These are phyloP conservation scores for Venturia canescens DNA, from an alignment of 1,140 invertebrate species.

Conservation along the genomic window DNA sequence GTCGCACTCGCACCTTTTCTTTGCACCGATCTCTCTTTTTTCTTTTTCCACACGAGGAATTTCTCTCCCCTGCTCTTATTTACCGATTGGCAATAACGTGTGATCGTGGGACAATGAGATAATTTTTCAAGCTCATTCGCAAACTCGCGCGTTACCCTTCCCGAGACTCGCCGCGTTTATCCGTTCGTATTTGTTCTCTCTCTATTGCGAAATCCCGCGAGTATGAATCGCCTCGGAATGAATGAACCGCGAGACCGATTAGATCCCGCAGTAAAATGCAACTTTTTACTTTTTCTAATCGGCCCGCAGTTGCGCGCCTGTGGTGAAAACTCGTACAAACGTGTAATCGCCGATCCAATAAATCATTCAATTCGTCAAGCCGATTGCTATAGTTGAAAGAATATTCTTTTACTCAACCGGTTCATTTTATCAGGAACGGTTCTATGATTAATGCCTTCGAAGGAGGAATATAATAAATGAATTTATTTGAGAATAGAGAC, in stretches of 20 bases:
- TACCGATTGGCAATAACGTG: background rate
- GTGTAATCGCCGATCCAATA: no score
- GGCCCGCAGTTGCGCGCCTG: background rate
- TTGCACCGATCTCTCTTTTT: background rate
- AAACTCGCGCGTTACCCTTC: constrained; percentile 4
- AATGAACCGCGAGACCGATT: background rate
- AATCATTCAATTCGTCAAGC: no score
- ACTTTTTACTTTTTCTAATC: constrained; percentile 3
- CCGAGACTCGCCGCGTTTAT: background rate
- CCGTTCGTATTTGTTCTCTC: background rate
- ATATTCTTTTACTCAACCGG: no score
- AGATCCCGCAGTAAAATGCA: background rate
- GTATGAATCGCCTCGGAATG: background rate
- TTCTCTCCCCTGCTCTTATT: background rate
- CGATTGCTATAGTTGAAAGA: no score
- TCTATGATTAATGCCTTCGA: no score
- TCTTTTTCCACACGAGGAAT: background rate
- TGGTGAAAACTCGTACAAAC: no score
- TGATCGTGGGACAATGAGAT: background rate
- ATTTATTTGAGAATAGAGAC: no score
- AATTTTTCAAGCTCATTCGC: background rate
- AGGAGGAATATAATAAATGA: no score
- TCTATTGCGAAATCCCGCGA: background rate
- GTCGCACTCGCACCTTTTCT: background rate
- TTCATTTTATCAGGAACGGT: no score